Conservation (phyloP, 2,797 vertebrate species). For the Buphagus erythrorhynchus region DNA sequence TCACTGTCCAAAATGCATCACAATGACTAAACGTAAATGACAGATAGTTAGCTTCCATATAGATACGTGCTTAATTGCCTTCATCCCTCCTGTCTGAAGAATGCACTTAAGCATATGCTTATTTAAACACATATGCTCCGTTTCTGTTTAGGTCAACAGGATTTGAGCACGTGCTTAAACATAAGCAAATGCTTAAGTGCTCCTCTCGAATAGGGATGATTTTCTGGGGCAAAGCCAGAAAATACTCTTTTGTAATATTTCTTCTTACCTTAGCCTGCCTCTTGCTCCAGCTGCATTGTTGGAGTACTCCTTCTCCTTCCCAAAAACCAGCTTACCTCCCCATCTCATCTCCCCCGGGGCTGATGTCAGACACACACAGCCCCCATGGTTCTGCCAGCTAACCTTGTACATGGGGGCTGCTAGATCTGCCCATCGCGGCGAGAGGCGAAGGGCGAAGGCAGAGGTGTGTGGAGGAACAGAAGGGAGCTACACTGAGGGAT, state of each 20-base stretch:
- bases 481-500: neutral
- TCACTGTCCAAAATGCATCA: slow-evolving; percentile 53
- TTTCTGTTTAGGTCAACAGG: slow-evolving; percentile 51
- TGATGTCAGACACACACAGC: neutral
- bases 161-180: slow-evolving; percentile 43
- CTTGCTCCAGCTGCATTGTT: neutral
- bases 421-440: fast-evolving
- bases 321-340: neutral
- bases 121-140: slow-evolving; percentile 56
- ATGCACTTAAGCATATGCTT: slow-evolving; percentile 56
- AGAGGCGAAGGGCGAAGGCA: neutral
- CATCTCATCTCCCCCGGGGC: neutral
- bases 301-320: neutral
- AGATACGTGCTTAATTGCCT: slow-evolving; percentile 49
- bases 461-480: neutral
- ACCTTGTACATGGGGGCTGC: neutral
- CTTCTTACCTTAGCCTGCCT: neutral
- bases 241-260: neutral
- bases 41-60: slow-evolving; percentile 51
- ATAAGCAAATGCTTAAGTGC: slow-evolving; percentile 34
- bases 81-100: slow-evolving; percentile 44
- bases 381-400: neutral
- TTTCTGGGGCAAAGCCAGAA: neutral
- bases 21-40: slow-evolving; percentile 48
- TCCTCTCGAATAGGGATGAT: neutral